phyloP scores from a whole-genome alignment of 35 echinoderm and acorn worm species.

The Patiria miniata region DNA sequence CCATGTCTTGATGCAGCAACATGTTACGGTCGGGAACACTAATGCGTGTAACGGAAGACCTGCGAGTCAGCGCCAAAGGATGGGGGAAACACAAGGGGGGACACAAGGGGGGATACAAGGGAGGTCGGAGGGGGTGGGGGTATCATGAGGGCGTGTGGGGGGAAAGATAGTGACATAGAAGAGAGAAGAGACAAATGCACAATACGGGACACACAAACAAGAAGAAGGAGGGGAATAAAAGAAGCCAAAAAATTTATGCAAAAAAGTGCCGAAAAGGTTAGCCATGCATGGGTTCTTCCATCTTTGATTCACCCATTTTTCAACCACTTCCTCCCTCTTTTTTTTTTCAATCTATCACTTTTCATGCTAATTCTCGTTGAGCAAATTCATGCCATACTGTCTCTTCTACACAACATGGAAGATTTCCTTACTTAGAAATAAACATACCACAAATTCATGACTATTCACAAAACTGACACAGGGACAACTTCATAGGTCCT shows the following conservation, averaged over 20 bases:
- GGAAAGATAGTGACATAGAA: neutral
- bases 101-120: neutral
- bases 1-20: slow-evolving; percentile 94
- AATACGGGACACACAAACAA: slow-evolving; percentile 12
- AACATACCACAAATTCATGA: no score
- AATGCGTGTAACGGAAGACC: slow-evolving; percentile 94
- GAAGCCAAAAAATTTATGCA: slow-evolving; percentile 29
- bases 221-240: slow-evolving; percentile 27
- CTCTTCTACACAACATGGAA: slow-evolving; percentile 25
- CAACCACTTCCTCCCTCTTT: no score
- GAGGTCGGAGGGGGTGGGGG: neutral
- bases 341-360: no score
- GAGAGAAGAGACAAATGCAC: neutral
- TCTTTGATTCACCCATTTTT: neutral
- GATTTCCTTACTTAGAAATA: neutral
- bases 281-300: neutral
- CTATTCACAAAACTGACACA: no score
- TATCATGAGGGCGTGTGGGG: neutral
- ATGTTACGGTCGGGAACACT: slow-evolving; percentile 91
- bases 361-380: no score
- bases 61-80: slow-evolving; percentile 40
- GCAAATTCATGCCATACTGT: neutral
- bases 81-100: neutral
- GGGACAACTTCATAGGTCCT: no score
- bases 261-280: slow-evolving; percentile 25